A percentile compares a stretch with the other conserved stretches of the same genome.
phyloP scores from a whole-genome alignment of 2,113 vertebrate genomes.

The Ploceus nigricollis region DNA sequence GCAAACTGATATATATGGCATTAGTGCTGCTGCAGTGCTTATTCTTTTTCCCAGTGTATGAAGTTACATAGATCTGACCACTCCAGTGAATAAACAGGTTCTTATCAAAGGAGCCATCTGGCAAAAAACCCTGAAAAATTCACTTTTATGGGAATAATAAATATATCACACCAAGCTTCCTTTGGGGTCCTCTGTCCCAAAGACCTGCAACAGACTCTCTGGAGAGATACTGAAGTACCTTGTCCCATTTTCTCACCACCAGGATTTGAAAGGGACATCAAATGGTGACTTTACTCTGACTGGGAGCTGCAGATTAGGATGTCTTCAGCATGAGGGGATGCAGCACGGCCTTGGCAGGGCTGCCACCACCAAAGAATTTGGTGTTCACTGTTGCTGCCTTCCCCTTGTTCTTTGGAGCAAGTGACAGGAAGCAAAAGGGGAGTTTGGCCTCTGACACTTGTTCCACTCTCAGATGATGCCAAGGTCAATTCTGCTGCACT shows the following conservation, averaged over 20 bases:
- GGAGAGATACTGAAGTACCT: neutral
- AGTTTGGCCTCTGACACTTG: neutral
- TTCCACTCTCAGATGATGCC: neutral
- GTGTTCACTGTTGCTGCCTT: neutral
- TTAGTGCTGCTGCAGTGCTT: neutral
- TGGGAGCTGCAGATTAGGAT: neutral
- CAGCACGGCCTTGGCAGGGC: neutral
- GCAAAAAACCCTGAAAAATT: neutral
- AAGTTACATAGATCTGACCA: neutral
- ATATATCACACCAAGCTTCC: neutral
- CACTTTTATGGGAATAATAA: neutral
- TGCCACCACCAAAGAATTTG: rapidly evolving
- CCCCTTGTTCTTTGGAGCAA: neutral
- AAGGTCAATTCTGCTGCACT: neutral
- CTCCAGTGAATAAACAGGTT: neutral
- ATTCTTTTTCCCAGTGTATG: neutral
- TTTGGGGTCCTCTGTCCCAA: neutral
- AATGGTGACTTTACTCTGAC: neutral
- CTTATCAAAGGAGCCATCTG: neutral
- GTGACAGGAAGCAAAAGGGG: neutral
- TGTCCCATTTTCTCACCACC: neutral
- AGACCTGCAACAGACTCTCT: neutral
- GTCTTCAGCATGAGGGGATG: neutral
- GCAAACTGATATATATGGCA: neutral
- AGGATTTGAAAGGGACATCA: neutral